Percentiles rank a stretch among this genome's conserved stretches.
phyloP scores from a whole-genome alignment of 2,888 invertebrate species.

The Tipula lateralis region DNA sequence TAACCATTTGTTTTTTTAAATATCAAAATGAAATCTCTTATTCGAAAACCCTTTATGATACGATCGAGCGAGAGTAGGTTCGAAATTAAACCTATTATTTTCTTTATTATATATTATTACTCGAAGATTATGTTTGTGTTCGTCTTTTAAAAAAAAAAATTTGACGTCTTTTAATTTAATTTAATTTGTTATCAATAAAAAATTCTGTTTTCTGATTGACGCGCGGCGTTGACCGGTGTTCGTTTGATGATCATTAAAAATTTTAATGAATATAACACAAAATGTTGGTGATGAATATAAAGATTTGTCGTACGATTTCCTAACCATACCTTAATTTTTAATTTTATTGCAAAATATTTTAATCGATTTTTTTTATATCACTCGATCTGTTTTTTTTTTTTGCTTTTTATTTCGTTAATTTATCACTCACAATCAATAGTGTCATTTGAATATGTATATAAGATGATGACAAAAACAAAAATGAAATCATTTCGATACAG shows the following conservation, averaged over 20 bases:
- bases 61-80: not conserved
- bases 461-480: not conserved
- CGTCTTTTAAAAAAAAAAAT: slow-evolving; percentile 2
- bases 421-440: not conserved
- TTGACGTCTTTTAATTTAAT: slow-evolving; percentile 6
- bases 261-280: not conserved
- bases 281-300: not conserved
- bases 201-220: not conserved
- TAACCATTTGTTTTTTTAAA: too few species aligned
- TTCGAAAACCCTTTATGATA: too few species aligned
- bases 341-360: slow-evolving; percentile 15
- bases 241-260: slow-evolving; percentile 19
- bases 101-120: not conserved
- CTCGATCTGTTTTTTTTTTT: not conserved
- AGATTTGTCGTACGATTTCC: not conserved
- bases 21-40: too few species aligned
- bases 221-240: not conserved
- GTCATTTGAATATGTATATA: not conserved
- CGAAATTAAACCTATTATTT: slow-evolving; percentile 11
- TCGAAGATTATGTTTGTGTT: not conserved
- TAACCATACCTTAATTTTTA: slow-evolving; percentile 9
- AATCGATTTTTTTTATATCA: not conserved
- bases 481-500: not conserved
- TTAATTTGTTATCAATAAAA: slow-evolving; percentile 19
- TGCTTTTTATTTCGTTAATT: not conserved